A percentile compares a stretch with the other conserved stretches of the same genome.
phyloP scores from a whole-genome alignment of 2,113 vertebrate species.

The Engraulis encrasicolus region DNA sequence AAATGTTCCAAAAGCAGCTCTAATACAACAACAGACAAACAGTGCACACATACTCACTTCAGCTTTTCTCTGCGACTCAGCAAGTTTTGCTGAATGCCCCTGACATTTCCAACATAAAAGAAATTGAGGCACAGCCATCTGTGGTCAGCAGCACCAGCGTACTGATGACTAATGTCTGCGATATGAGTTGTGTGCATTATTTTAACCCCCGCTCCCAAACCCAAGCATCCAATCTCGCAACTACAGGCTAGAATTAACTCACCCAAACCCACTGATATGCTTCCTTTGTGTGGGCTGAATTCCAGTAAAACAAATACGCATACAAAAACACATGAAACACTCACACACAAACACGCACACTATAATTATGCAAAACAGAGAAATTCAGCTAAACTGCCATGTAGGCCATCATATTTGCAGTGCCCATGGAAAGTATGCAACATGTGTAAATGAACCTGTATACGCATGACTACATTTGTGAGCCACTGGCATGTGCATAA shows the following conservation, averaged over 20 bases:
- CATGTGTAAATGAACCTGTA: not conserved
- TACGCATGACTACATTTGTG: not conserved
- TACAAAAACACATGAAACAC: no score
- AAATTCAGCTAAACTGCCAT: not conserved
- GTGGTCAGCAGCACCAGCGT: constrained; percentile 6
- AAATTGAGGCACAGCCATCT: constrained; percentile 32
- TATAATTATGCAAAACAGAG: not conserved
- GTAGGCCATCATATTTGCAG: not conserved
- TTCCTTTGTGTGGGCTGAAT: not conserved
- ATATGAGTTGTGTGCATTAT: constrained; percentile 5
- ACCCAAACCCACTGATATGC: not conserved
- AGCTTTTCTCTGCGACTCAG: not conserved
- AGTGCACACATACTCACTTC: not conserved
- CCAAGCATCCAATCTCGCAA: not conserved
- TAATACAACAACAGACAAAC: not conserved
- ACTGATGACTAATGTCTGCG: constrained; percentile 23
- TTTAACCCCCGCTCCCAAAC: not conserved
- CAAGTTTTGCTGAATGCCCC: not conserved
- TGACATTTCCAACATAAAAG: not conserved
- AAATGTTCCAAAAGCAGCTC: not conserved
- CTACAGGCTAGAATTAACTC: not conserved
- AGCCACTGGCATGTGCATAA: not conserved
- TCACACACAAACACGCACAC: not conserved
- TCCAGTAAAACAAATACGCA: not conserved
- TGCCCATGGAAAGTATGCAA: not conserved